Conservation (phyloP, 2,113 vertebrate species). For the Halichoeres trimaculatus region DNA sequence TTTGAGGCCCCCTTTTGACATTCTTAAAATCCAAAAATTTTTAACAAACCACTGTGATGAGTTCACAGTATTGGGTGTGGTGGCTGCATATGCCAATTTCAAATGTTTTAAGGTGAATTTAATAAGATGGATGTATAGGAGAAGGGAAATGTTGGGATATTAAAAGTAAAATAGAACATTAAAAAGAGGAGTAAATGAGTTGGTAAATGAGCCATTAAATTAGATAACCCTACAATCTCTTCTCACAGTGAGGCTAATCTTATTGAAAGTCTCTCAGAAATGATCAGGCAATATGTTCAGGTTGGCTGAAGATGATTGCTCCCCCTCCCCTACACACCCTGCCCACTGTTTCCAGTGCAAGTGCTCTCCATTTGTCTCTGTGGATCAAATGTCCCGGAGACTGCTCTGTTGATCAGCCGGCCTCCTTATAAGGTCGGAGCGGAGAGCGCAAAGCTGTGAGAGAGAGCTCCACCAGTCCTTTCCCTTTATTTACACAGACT, state of each 20-base stretch:
- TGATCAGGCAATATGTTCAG: constrained; percentile 50
- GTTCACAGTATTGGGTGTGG: too few species aligned
- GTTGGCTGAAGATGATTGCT: constrained; percentile 55
- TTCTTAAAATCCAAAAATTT: too few species aligned
- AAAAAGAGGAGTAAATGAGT: too few species aligned
- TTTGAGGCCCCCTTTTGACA: too few species aligned
- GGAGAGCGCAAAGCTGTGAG: constrained; percentile 54
- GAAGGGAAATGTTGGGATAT: too few species aligned
- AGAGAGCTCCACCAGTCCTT: constrained; percentile 60
- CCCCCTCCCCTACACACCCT: constrained; percentile 45
- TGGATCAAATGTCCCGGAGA: constrained; percentile 77
- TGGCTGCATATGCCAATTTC: too few species aligned
- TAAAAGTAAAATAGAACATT: too few species aligned
- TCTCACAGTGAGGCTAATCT: background rate
- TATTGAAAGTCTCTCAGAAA: constrained; percentile 29
- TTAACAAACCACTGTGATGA: too few species aligned
- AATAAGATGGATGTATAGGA: too few species aligned
- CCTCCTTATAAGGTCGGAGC: constrained; percentile 82
- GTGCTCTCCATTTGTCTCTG: constrained; percentile 80
- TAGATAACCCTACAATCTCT: too few species aligned
- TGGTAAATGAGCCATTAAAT: too few species aligned
- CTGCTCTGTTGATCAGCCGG: constrained; percentile 68
- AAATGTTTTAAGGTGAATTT: too few species aligned
- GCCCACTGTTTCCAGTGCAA: constrained; percentile 72
- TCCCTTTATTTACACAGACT: constrained; percentile 77